phyloP scores from a whole-genome alignment of 2,888 invertebrate genomes.

The Entomobrya multifasciata region DNA sequence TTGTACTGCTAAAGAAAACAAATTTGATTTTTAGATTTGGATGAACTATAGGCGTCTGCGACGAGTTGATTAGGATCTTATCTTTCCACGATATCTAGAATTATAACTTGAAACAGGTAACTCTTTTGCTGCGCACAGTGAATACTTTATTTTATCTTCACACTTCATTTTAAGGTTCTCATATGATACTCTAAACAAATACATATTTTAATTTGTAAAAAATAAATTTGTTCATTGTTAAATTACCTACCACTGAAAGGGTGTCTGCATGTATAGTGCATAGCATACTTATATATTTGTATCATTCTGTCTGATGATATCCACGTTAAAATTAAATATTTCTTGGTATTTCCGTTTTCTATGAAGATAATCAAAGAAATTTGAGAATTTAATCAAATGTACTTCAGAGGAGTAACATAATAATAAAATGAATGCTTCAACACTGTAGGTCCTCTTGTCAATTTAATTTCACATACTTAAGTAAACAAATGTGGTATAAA shows the following conservation, averaged over 20 bases:
- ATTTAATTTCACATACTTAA: slow-evolving; percentile 29
- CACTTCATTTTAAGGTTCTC: not conserved
- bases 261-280: too few species aligned
- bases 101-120: slow-evolving; percentile 22
- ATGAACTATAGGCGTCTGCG: slow-evolving; percentile 55
- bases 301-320: not conserved
- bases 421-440: slow-evolving; percentile 2
- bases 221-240: too few species aligned
- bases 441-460: slow-evolving; percentile 62
- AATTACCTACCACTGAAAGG: too few species aligned
- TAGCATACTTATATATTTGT: not conserved
- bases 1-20: slow-evolving; percentile 4
- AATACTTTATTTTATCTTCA: slow-evolving; percentile 2
- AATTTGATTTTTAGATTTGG: slow-evolving; percentile 44
- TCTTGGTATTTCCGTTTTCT: slow-evolving; percentile 9
- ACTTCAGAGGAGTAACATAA: not conserved
- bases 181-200: not conserved
- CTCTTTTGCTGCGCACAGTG: not conserved
- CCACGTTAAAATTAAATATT: not conserved
- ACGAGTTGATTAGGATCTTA: slow-evolving; percentile 69
- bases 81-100: slow-evolving; percentile 50
- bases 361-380: slow-evolving; percentile 1
- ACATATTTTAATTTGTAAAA: not conserved
- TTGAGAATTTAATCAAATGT: not conserved
- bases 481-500: slow-evolving; percentile 2